Evolutionary conservation across 2,888 invertebrate genomes (phyloP).

Genomic region (Hydraecia micacea): DNA sequence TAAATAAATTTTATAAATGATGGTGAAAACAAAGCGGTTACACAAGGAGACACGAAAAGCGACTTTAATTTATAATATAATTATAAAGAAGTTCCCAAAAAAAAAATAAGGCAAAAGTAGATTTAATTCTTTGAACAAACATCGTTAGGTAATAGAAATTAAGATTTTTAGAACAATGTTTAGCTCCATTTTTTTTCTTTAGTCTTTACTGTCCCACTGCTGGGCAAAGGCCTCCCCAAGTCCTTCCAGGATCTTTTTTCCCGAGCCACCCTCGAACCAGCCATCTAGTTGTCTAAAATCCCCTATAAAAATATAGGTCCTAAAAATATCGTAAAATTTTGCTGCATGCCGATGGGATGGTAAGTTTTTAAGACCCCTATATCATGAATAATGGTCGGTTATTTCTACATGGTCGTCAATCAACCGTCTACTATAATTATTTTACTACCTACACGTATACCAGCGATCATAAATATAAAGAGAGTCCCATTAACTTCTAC

Average conservation of each 20-base stretch:
- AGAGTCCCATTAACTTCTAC: slow-evolving; percentile 24
- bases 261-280: not conserved
- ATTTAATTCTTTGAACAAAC: not conserved
- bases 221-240: not conserved
- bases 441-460: slow-evolving; percentile 21
- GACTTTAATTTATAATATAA: not conserved
- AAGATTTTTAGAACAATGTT: not conserved
- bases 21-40: not conserved
- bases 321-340: not conserved
- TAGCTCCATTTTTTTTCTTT: not conserved
- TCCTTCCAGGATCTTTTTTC: not conserved
- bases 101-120: not conserved
- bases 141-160: not conserved
- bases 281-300: not conserved
- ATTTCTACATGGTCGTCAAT: slow-evolving; percentile 14
- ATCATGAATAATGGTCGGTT: slow-evolving; percentile 18
- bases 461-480: slow-evolving; percentile 37
- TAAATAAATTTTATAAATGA: not conserved
- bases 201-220: not conserved
- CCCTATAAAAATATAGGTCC: not conserved
- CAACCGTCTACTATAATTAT: slow-evolving; percentile 11
- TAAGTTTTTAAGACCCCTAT: slow-evolving; percentile 12
- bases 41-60: not conserved
- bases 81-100: not conserved
- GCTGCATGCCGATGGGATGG: not conserved